Evolutionary conservation across 1,140 invertebrate species (phyloP).

Genomic region (Diachasma alloeum): DNA sequence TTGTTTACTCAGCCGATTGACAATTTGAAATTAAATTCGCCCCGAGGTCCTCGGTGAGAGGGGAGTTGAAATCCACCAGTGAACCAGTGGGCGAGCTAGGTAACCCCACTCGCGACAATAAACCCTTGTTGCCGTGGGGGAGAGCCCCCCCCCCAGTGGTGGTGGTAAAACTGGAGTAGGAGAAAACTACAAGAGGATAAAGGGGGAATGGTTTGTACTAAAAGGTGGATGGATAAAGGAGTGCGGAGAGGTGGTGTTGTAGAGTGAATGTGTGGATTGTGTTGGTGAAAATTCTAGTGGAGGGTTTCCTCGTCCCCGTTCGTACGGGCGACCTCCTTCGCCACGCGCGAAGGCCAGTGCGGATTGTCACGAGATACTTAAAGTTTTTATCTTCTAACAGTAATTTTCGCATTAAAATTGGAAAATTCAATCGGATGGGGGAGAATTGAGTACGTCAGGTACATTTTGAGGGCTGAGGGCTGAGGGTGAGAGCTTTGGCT

Average conservation of each 20-base stretch:
- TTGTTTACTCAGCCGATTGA: neutral
- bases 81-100: neutral
- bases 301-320: slow-evolving; percentile 19
- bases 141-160: neutral
- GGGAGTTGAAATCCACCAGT: neutral
- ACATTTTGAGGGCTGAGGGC: too few relatives aligned
- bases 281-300: neutral
- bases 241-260: slow-evolving; percentile 32
- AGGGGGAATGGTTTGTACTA: neutral
- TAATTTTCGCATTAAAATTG: neutral
- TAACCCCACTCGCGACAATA: neutral
- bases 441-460: too few relatives aligned
- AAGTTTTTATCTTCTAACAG: too few relatives aligned
- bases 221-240: slow-evolving; percentile 37
- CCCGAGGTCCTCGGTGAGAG: neutral
- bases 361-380: neutral
- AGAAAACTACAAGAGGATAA: neutral
- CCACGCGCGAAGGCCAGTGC: slow-evolving; percentile 15
- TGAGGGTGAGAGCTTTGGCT: neutral
- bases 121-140: slow-evolving; percentile 28
- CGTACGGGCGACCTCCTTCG: slow-evolving; percentile 9
- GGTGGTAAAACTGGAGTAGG: slow-evolving; percentile 4
- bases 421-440: neutral
- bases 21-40: neutral
- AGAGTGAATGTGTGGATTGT: neutral